phyloP scores from a whole-genome alignment of 2,797 vertebrate species.

The Periophthalmus magnuspinnatus region DNA sequence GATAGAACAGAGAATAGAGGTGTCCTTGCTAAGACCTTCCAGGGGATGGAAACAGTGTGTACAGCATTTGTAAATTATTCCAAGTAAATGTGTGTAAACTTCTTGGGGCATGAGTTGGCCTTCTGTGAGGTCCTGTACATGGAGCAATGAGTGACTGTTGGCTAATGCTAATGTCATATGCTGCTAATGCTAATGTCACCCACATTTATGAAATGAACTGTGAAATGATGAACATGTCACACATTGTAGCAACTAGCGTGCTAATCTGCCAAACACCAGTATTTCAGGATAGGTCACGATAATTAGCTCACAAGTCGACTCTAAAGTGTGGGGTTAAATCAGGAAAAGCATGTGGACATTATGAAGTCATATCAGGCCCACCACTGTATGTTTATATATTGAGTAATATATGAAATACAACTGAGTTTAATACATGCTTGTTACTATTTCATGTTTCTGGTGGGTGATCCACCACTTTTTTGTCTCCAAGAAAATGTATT shows the following conservation, averaged over 20 bases:
- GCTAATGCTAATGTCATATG: neutral
- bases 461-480: too few species aligned
- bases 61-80: too few species aligned
- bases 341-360: neutral
- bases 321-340: neutral
- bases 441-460: too few species aligned
- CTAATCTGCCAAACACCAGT: neutral
- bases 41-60: too few species aligned
- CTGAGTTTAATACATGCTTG: too few species aligned
- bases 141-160: neutral
- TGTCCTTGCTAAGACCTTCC: too few species aligned
- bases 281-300: neutral
- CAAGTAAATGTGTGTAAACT: neutral
- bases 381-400: too few species aligned
- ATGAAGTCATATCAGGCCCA: neutral
- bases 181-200: neutral
- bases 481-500: too few species aligned
- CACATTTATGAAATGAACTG: constrained; percentile 1
- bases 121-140: too few species aligned
- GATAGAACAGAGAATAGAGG: too few species aligned
- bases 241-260: neutral
- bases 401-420: too few species aligned
- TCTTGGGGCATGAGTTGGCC: neutral
- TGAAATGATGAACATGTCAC: constrained; percentile 1
- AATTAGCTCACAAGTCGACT: neutral